Base-by-base conservation (phyloP, 2,888 invertebrate genomes). In the Orthosia cruda region DNA sequence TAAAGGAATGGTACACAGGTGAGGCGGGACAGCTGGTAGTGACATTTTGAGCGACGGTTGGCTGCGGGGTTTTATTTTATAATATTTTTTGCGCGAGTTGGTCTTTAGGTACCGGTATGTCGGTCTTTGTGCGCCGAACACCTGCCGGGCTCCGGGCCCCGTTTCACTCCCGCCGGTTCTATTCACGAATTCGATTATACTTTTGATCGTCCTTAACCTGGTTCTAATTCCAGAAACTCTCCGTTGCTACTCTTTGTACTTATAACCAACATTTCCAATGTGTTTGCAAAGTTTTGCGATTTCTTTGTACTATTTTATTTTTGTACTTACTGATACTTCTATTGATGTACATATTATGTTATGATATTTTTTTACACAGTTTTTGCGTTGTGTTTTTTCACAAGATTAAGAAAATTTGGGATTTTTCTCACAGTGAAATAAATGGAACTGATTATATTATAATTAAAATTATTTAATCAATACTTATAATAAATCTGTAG, bases 11-110 rank as follows among this genome's bases (percentile, higher is more conserved):
- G 89, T 86, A 85, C 86, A 92, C 91, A 92, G 92, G 92, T 91
- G 93, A 91, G 70, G 71, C 52, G 69, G 68, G 95, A 92, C 96
- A 95, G 95, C 94, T 96, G 96, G 91, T 91, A 91, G 91, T 93
- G 94, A 95, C 94, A 94, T 95, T 95, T 93, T 92, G 92, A 92
- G 87, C 91, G 92, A 88, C 88, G 87, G 83, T 90, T 87, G 86
- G 83, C 84, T 80, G 72, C 71, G 83, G 52, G 85, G 89, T 93
- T 94, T 93, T 89, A 85, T 88, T 94, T 93, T 90, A 85, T 88
- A 80, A 72, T 74, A 77, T 91, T 93, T 94, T 95, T 94, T 94
- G 91, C 91, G 89, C 89, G 89, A 87, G 86, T 89, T 88, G 88
- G 83, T 87, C 89, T 90, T 90, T 91, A 90, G 86, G 78, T 75